A percentile compares a stretch with the other conserved stretches of the same genome.
phyloP scores from a whole-genome alignment of 2,113 vertebrate species.

The Hystrix cristata region DNA sequence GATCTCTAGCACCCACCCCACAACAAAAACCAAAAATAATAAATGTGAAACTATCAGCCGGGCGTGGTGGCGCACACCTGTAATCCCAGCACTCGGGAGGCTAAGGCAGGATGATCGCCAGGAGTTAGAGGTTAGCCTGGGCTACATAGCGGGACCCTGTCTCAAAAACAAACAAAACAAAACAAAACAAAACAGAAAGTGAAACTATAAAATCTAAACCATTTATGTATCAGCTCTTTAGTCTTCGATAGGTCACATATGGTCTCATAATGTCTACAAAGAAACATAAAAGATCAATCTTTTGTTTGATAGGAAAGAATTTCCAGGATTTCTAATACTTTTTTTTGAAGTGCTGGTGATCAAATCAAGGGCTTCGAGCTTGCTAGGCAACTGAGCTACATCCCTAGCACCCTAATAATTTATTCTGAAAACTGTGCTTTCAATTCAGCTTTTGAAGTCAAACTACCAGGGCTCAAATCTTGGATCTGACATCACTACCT shows the following conservation, averaged over 20 bases:
- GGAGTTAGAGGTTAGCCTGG: too few species aligned
- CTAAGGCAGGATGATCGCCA: too few species aligned
- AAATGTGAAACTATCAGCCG: too few species aligned
- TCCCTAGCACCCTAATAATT: background rate
- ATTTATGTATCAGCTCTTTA: background rate
- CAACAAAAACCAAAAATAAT: too few species aligned
- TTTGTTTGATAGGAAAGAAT: background rate
- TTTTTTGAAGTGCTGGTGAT: background rate
- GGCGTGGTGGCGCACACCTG: too few species aligned
- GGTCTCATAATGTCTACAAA: background rate
- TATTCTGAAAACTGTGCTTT: background rate
- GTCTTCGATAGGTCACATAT: background rate
- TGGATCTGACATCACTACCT: background rate
- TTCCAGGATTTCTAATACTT: constrained; percentile 9
- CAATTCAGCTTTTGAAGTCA: background rate
- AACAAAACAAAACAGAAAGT: too few species aligned
- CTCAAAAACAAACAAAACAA: too few species aligned
- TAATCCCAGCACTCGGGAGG: too few species aligned
- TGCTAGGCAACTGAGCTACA: background rate
- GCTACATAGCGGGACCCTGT: too few species aligned
- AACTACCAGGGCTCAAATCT: background rate
- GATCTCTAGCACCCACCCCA: too few species aligned
- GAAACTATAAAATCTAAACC: constrained; percentile 37
- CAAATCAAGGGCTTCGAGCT: background rate
- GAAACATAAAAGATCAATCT: background rate